Percentiles rank a stretch among this genome's conserved stretches.
Conservation (phyloP, 2,888 invertebrate species). For the Ichneumoninae sp. region DNA sequence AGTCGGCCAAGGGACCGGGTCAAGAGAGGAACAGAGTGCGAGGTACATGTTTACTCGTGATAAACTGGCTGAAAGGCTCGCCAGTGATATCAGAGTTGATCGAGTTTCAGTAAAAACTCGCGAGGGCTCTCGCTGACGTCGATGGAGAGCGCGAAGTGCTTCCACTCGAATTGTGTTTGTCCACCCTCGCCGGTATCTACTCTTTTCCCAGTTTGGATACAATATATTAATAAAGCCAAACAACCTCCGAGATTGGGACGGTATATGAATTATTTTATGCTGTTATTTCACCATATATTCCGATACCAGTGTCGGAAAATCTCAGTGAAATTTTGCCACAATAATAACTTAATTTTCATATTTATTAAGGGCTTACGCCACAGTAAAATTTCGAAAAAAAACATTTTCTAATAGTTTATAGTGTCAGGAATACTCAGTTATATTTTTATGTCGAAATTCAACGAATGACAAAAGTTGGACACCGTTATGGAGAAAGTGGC, state of each 20-base stretch:
- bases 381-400: too few relatives aligned
- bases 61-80: constrained; percentile 46
- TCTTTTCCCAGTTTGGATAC: not conserved
- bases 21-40: constrained; percentile 7
- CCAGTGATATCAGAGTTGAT: constrained; percentile 28
- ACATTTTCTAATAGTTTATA: too few relatives aligned
- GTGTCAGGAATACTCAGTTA: too few relatives aligned
- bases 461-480: too few relatives aligned
- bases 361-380: too few relatives aligned
- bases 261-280: not conserved
- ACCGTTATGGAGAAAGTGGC: too few relatives aligned
- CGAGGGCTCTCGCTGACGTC: not conserved
- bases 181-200: not conserved
- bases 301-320: not conserved
- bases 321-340: not conserved
- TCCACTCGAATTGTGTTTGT: constrained; percentile 34
- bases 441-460: too few relatives aligned
- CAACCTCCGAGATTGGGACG: not conserved
- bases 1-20: not conserved
- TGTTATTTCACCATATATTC: not conserved
- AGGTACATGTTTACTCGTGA: constrained; percentile 37
- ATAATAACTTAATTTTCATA: too few relatives aligned
- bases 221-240: not conserved
- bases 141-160: constrained; percentile 39
- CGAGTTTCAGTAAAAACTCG: constrained; percentile 14